These are phyloP conservation scores for Nylanderia fulva DNA, from an alignment of 1,140 invertebrate genomes.

Conservation along the genomic window DNA sequence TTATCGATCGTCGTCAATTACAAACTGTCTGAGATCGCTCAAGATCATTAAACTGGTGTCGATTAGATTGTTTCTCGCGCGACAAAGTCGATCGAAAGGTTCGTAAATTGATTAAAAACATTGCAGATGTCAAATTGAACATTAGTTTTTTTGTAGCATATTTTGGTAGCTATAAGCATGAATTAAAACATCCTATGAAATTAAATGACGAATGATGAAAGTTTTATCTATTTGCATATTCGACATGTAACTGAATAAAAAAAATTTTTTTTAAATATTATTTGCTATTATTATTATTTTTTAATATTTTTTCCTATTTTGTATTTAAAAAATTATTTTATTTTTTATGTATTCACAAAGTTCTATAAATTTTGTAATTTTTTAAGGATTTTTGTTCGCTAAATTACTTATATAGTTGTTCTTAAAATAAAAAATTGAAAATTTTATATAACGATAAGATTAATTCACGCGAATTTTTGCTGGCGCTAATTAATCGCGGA, in stretches of 20 bases:
- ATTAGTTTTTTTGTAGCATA: background rate
- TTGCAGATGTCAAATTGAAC: background rate
- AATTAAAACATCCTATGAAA: background rate
- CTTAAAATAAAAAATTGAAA: slow-evolving; percentile 6
- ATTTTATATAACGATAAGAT: background rate
- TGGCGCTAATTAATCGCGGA: background rate
- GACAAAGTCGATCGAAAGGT: slow-evolving; percentile 20
- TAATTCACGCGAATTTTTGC: background rate
- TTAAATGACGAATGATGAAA: background rate
- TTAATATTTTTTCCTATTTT: too few species aligned
- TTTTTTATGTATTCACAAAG: background rate
- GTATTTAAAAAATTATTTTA: too few species aligned
- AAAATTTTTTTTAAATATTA: too few species aligned
- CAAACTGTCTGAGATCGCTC: slow-evolving; percentile 68
- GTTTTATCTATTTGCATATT: background rate
- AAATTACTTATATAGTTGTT: background rate
- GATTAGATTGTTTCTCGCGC: slow-evolving; percentile 71
- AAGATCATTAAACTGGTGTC: slow-evolving; percentile 76
- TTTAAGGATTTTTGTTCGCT: too few species aligned
- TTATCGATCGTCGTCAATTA: slow-evolving; percentile 81
- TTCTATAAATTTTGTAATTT: background rate
- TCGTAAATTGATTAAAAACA: slow-evolving; percentile 26
- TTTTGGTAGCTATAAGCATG: too few species aligned
- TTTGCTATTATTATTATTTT: too few species aligned
- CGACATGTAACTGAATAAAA: background rate